phyloP scores from a whole-genome alignment of 2,113 vertebrate species.

The Hippocampus zosterae region DNA sequence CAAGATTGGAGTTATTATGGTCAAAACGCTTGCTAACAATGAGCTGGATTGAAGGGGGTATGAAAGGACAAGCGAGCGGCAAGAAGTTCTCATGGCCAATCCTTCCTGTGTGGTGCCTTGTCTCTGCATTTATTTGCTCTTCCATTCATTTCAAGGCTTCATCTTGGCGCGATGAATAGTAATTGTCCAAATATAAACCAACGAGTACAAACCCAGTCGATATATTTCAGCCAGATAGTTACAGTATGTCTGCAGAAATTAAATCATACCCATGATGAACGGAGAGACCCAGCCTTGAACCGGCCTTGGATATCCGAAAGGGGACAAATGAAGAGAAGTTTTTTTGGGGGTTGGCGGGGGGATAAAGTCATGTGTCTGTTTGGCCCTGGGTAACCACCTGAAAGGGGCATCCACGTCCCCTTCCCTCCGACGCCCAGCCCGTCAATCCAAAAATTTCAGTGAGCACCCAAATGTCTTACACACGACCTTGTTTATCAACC shows the following conservation, averaged over 20 bases:
- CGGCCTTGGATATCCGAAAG: conserved; percentile 42
- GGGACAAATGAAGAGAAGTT: conserved; percentile 40
- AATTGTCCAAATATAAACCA: background rate
- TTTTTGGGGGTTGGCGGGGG: conserved; percentile 22
- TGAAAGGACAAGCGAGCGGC: background rate
- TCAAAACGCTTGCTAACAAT: background rate
- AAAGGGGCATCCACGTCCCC: too few relatives aligned
- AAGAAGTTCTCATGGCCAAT: background rate
- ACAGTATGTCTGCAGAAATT: background rate
- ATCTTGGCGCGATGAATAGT: background rate
- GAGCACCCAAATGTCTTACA: too few relatives aligned
- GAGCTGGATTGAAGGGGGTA: background rate
- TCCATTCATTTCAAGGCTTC: background rate
- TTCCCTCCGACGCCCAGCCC: too few relatives aligned
- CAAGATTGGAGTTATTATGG: background rate
- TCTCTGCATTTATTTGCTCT: background rate
- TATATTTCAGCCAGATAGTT: conserved; percentile 1
- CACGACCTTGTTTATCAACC: too few relatives aligned
- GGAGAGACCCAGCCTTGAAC: conserved; percentile 6
- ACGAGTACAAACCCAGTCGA: background rate
- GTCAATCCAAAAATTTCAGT: too few relatives aligned
- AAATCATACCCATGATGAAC: background rate
- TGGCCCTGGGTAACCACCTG: too few relatives aligned
- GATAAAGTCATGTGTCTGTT: conserved; percentile 41
- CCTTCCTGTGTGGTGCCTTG: background rate